Percentiles rank a stretch among this genome's conserved stretches.
Evolutionary conservation across 2,888 invertebrate genomes (phyloP).

Genomic region (Catocala fraxini): DNA sequence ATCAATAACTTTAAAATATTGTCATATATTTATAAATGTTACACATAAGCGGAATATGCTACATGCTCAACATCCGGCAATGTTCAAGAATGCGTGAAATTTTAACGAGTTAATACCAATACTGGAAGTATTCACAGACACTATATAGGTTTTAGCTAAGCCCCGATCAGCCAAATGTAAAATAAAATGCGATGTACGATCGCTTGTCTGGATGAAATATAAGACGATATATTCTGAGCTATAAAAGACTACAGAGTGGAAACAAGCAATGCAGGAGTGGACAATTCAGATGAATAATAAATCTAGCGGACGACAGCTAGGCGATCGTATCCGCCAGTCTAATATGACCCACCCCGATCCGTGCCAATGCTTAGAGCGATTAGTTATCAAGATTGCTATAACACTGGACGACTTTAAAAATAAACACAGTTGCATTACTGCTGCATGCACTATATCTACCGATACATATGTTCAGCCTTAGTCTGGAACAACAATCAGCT

Average conservation of each 20-base stretch:
- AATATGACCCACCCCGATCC: constrained; percentile 68
- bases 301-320: constrained; percentile 56
- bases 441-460: constrained; percentile 58
- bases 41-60: constrained; percentile 36
- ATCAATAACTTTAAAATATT: no score
- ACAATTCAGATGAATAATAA: constrained; percentile 71
- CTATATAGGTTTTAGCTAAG: constrained; percentile 14
- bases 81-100: constrained; percentile 68
- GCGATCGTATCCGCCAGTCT: constrained; percentile 67
- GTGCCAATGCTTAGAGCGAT: constrained; percentile 39
- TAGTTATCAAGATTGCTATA: constrained; percentile 53
- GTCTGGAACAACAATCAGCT: constrained; percentile 58
- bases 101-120: constrained; percentile 66
- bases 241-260: constrained; percentile 52
- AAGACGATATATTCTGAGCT: constrained; percentile 20
- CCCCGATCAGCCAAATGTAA: constrained; percentile 1
- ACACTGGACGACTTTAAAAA: constrained; percentile 75
- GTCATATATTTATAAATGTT: constrained; percentile 27
- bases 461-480: constrained; percentile 46
- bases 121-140: constrained; percentile 43
- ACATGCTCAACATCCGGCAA: constrained; percentile 62
- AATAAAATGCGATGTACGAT: constrained; percentile 10
- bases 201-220: constrained; percentile 13
- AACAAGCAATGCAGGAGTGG: constrained; percentile 61
- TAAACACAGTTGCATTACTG: constrained; percentile 78